A percentile compares a stretch with the other conserved stretches of the same genome.
These are phyloP conservation scores for Rhombomys opimus DNA, from an alignment of 2,113 vertebrate genomes.

Conservation along the genomic window DNA sequence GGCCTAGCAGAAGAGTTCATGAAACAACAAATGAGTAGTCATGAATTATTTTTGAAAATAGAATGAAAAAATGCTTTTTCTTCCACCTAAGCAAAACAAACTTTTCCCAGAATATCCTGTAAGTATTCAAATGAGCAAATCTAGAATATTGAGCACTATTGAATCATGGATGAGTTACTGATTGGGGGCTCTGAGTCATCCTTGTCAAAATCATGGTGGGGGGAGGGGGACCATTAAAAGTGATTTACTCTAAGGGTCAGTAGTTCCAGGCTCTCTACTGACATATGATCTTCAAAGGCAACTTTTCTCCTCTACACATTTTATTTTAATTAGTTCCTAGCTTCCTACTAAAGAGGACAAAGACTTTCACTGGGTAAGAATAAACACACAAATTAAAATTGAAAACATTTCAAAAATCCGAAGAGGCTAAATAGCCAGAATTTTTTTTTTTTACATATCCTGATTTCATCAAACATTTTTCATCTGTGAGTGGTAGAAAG, in stretches of 20 bases:
- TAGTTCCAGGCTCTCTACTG: conserved; percentile 6
- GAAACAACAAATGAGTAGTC: background rate
- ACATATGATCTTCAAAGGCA: conserved; percentile 2
- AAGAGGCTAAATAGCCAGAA: background rate
- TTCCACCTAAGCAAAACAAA: conserved; percentile 43
- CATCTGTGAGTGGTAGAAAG: background rate
- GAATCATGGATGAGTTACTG: conserved; percentile 26
- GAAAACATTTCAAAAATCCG: conserved; percentile 44
- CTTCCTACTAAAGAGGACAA: conserved; percentile 32
- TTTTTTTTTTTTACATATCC: background rate
- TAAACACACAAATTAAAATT: conserved; percentile 45
- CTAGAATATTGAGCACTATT: conserved; percentile 13
- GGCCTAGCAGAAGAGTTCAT: background rate
- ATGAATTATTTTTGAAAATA: conserved; percentile 56
- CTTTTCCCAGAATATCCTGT: conserved; percentile 20
- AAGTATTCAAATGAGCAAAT: background rate
- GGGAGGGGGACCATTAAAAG: background rate
- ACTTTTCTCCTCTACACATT: conserved; percentile 2
- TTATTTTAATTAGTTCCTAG: conserved; percentile 2
- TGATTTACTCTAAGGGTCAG: conserved; percentile 2
- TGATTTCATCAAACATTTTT: conserved; percentile 26
- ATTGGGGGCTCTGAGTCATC: background rate
- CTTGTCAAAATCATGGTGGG: background rate
- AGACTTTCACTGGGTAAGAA: background rate
- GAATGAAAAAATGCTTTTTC: conserved; percentile 6